A percentile compares a stretch with the other conserved stretches of the same genome.
phyloP scores from a whole-genome alignment of 2,113 vertebrate species.

The Ptilorrhoa leucosticta region DNA sequence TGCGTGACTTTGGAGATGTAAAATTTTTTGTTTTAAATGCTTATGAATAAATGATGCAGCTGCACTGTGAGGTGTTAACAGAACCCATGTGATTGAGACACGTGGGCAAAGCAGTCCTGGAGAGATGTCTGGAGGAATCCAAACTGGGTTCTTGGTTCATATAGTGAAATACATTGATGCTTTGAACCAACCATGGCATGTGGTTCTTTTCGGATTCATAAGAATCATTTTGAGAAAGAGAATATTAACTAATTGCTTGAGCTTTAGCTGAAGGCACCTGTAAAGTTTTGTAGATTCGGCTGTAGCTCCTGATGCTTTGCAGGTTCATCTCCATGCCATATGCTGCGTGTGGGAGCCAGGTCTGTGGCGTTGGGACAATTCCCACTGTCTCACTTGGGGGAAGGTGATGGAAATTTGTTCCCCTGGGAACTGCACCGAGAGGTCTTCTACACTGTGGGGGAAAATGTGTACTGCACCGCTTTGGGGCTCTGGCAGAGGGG shows the following conservation, averaged over 20 bases:
- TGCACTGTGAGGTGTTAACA: background rate
- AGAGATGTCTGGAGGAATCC: background rate
- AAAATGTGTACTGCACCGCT: background rate
- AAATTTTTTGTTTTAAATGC: background rate
- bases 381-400: background rate
- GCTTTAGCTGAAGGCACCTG: background rate
- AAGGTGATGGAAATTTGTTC: background rate
- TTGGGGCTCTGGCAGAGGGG: background rate
- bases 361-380: background rate
- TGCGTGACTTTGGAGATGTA: background rate
- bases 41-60: background rate
- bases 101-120: background rate
- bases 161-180: background rate
- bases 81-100: background rate
- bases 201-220: background rate
- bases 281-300: background rate
- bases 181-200: rapidly evolving
- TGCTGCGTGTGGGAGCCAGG: background rate
- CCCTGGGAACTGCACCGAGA: rapidly evolving
- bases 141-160: background rate
- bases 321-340: rapidly evolving
- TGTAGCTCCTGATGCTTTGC: background rate
- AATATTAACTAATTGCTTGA: background rate
- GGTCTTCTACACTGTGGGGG: background rate
- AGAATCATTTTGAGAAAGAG: background rate